Evolutionary conservation across 1,140 invertebrate genomes (phyloP), one percentile per base, ranked within the genome.

Genomic region (Drosophila watanabei): DNA sequence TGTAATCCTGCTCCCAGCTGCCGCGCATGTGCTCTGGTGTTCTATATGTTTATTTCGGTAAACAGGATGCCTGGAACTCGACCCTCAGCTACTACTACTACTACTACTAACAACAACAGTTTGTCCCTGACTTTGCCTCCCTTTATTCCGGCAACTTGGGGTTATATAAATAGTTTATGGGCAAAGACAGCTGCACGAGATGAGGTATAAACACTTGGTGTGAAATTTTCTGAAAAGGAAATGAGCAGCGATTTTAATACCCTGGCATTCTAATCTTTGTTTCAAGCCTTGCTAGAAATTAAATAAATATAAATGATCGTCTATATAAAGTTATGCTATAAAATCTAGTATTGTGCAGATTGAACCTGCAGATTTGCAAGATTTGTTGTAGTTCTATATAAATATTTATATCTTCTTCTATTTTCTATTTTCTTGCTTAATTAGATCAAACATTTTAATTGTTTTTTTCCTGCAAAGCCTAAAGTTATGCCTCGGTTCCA

Each of bases 401-500:
- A 18, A 33, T 52, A 33, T 33, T 33, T 7, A 32, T 32, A n/a
- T 24, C 24, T 24, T 24, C 24, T 24, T 24, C 1, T 24, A 24
- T 24, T 24, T 24, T 24, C 24, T 24, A 24, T 24, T 24, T 62
- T 46, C 16, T 30, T 9, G 32, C 30, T 35, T 18, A 24, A 20
- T 10, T 8, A 56, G 4, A 10, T 6, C 18, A 16, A 43, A 16
- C 8, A 37, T 20, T 11, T 51, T 48, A 69, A 69, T 54, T 18
- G 63, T 7, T 14, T 60, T 72, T 72, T 73, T 59, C 54, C 45
- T 11, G 37, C 18, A 61, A 81, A 79, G 85, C 85, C 85, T 89
- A 89, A 89, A 89, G 86, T 90, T 89, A 89, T 89, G 85, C 85
- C 70, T 49, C 54, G 81, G 16, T 86, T 85, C 43, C 30, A 61